Base-by-base conservation (phyloP, 2,113 vertebrate genomes). In the Oxygymnocypris stewartii region DNA sequence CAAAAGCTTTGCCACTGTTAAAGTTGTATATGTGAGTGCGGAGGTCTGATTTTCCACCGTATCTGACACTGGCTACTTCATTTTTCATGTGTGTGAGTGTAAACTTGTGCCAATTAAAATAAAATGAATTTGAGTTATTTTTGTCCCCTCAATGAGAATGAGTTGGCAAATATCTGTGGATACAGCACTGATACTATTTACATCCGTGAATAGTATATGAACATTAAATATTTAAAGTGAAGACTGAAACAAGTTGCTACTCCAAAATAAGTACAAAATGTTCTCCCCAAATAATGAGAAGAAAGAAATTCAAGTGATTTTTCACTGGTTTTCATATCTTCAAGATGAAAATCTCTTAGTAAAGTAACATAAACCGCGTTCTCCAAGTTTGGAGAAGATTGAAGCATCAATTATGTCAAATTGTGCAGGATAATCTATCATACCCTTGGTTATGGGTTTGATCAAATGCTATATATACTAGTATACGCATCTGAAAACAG, bases 1-100 rank as follows among this genome's bases (percentile, higher is more conserved):
- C 87, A 75, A 89, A 91, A 91, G 84, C 67, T 9, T 81, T 18
- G 88, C 84, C 23, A 23, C 23, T 47, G 73, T 6, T 84, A 87
- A 79, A 82, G 85, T 25, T n/a, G 57, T 65, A 20, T 16, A 44
- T 81, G 63, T 40, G 74, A 9, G 18, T 3, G 11, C 40, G 44
- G 73, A 12, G 40, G 23, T 28, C n/a, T 76, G 74, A 49, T 49
- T 75, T 75, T 47, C 40, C 20, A 75, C 6, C n/a, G 11, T 14
- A 28, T 76, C 74, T 28, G 37, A 42, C 18, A 42, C 37, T 42
- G 42, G 40, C 74, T 49, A 42, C 12, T 76, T 47, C 3, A 76
- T 76, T 47, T 47, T 76, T 49, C 12, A 76, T 28, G n/a, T 28
- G 12, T 7, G 3, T 1, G 12, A 75, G 73, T 14, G 42, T 76